phyloP scores from a whole-genome alignment of 2,888 invertebrate genomes.

The Vesta saturnalis region DNA sequence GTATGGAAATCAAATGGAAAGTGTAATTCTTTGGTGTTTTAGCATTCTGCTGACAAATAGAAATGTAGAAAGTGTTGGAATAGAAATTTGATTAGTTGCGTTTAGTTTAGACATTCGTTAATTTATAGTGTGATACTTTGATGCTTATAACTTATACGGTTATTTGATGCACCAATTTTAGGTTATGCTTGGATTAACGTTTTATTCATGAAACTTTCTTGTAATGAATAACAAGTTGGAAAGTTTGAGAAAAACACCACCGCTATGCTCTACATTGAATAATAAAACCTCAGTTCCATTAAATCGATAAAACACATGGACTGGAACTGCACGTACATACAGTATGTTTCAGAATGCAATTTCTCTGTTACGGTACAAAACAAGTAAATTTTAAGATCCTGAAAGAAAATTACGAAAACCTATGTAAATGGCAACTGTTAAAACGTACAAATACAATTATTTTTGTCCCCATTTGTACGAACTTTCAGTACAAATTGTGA shows the following conservation, averaged over 20 bases:
- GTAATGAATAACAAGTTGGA: not conserved
- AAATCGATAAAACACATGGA: not conserved
- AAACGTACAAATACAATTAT: too few species aligned
- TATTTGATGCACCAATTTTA: not conserved
- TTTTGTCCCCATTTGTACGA: too few species aligned
- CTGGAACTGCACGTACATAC: not conserved
- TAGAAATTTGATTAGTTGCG: not conserved
- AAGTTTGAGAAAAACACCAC: not conserved
- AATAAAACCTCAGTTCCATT: not conserved
- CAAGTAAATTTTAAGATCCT: too few species aligned
- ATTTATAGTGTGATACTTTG: not conserved
- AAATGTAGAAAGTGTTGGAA: not conserved
- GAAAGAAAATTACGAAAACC: too few species aligned
- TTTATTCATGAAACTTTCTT: not conserved
- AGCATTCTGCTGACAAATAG: not conserved
- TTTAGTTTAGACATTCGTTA: not conserved
- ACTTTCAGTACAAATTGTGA: too few species aligned
- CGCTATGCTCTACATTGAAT: not conserved
- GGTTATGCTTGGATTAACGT: not conserved
- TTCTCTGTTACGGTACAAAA: too few species aligned
- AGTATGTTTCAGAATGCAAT: not conserved
- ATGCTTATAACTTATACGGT: not conserved
- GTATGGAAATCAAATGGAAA: conserved; percentile 23
- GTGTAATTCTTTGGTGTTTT: conserved; percentile 17
- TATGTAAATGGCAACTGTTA: too few species aligned